These are phyloP conservation scores for Schmidtea mediterranea DNA, from an alignment of 1,140 invertebrate species.

Conservation along the genomic window DNA sequence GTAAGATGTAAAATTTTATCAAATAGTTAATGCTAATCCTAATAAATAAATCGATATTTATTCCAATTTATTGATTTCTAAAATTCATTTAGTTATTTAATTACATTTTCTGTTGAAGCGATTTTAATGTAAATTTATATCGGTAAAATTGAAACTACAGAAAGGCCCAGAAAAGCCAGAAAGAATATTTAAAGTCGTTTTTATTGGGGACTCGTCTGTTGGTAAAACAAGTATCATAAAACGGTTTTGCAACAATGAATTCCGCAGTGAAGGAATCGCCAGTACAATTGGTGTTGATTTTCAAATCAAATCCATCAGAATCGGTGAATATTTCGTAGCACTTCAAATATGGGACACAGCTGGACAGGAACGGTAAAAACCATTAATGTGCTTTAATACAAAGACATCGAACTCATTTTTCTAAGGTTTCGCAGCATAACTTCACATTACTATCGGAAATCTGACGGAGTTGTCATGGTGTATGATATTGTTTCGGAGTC, in stretches of 20 bases:
- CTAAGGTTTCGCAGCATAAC: slow-evolving; percentile 39
- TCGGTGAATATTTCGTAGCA: slow-evolving; percentile 27
- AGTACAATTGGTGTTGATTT: slow-evolving; percentile 37
- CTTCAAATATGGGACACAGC: slow-evolving; percentile 37
- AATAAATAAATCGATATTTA: too few species aligned
- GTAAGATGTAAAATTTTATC: too few species aligned
- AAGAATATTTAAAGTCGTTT: slow-evolving; percentile 33
- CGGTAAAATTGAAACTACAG: too few species aligned
- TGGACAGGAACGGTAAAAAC: slow-evolving; percentile 30
- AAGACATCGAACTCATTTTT: slow-evolving; percentile 26
- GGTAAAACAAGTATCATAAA: slow-evolving; percentile 35
- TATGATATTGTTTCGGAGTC: slow-evolving; percentile 41
- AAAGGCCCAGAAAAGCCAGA: background rate
- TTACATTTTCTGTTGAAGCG: too few species aligned
- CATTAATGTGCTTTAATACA: background rate
- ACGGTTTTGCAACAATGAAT: slow-evolving; percentile 31
- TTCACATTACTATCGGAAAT: slow-evolving; percentile 40
- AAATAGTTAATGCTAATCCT: too few species aligned
- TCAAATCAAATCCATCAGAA: slow-evolving; percentile 29
- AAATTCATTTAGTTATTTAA: too few species aligned
- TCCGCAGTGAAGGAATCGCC: slow-evolving; percentile 27
- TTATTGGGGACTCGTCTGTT: slow-evolving; percentile 35
- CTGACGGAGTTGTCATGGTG: slow-evolving; percentile 39
- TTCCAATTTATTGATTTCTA: too few species aligned
- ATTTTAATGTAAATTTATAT: too few species aligned